These are phyloP conservation scores for Acrocephalus arundinaceus DNA, from an alignment of 2,113 vertebrate species.

Conservation along the genomic window DNA sequence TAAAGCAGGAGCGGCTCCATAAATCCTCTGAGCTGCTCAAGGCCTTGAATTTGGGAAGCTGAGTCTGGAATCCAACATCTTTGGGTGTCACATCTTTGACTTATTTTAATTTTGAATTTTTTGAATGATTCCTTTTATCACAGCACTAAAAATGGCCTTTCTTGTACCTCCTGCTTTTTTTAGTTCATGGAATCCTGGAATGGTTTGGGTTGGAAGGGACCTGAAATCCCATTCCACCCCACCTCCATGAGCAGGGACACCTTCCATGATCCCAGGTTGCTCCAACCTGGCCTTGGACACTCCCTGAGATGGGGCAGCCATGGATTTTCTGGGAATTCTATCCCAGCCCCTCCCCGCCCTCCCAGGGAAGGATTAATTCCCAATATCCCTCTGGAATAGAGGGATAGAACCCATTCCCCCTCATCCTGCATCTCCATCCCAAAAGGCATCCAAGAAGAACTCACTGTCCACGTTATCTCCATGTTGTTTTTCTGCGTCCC, in stretches of 20 bases:
- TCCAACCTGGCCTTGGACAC: not conserved
- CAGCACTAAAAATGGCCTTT: accelerated
- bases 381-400: not conserved
- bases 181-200: not conserved
- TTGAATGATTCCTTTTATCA: not conserved
- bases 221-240: not conserved
- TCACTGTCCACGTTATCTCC: slow-evolving; percentile 96
- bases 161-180: not conserved
- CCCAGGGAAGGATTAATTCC: not conserved
- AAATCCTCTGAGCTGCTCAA: not conserved
- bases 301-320: not conserved
- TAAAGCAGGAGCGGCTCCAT: not conserved
- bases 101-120: not conserved
- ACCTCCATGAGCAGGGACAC: not conserved
- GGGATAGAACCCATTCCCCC: not conserved
- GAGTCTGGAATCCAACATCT: accelerated
- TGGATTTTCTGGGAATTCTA: not conserved
- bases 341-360: not conserved
- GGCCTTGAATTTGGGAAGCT: not conserved
- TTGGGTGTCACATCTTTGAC: accelerated
- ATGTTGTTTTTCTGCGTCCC: slow-evolving; percentile 93
- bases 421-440: not conserved
- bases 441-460: not conserved
- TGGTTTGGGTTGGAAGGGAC: not conserved
- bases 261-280: not conserved